A percentile compares a stretch with the other conserved stretches of the same genome.
phyloP scores from a whole-genome alignment of 2,797 vertebrate species.

The Numenius phaeopus region DNA sequence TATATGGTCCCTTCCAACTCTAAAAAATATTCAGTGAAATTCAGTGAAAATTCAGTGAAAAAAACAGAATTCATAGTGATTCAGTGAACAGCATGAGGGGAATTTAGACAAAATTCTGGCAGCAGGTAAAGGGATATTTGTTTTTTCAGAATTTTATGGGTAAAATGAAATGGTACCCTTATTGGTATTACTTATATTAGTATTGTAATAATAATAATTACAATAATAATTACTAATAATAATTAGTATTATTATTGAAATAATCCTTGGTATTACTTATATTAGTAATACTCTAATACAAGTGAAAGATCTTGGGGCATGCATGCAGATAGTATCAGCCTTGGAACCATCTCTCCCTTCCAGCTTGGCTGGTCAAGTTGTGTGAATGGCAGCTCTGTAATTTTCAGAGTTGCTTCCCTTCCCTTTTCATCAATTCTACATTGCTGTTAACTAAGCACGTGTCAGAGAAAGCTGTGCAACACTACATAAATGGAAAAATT shows the following conservation, averaged over 20 bases:
- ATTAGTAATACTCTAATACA: neutral
- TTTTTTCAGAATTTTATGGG: neutral
- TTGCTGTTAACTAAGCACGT: neutral
- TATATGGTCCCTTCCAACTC: too few species aligned
- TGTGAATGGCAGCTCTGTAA: rapidly evolving
- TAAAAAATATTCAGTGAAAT: too few species aligned
- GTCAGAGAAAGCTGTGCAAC: neutral
- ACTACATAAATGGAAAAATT: neutral
- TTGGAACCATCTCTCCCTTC: neutral
- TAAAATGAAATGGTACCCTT: neutral
- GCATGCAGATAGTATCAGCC: neutral
- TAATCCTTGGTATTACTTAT: too few species aligned
- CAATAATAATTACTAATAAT: too few species aligned
- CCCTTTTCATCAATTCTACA: neutral
- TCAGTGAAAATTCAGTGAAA: too few species aligned
- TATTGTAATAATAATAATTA: too few species aligned
- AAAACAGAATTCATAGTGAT: neutral
- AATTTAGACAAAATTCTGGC: neutral
- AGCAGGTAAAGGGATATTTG: neutral
- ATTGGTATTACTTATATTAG: too few species aligned
- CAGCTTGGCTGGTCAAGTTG: neutral
- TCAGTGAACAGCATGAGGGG: neutral
- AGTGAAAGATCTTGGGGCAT: neutral
- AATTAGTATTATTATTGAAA: too few species aligned
- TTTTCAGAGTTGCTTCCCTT: neutral